Base-by-base conservation (phyloP, 2,113 vertebrate species). In the Cavia porcellus region DNA sequence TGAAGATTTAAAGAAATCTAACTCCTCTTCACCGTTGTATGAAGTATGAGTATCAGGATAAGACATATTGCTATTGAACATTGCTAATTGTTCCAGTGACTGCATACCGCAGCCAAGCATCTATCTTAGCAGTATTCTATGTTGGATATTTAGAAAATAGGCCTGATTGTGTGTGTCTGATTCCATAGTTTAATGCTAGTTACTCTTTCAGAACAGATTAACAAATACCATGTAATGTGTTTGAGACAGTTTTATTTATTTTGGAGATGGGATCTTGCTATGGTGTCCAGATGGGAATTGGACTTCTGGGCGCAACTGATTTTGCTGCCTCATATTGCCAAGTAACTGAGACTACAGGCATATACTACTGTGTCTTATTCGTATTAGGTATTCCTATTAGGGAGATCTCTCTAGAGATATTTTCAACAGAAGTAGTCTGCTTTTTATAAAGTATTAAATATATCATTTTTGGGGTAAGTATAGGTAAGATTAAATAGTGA, bases 361-460 rank as follows among this genome's bases (percentile, higher is more conserved):
- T 25, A 47, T 2, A 13, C 10, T 77, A 25, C 22, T 20, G 10
- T 74, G 7, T 38, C 22, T 38, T 75, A 45, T 75, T 75, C 38
- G 42, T 77, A 45, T 45, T 77, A 25, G 42, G 42, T 38, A 38
- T 75, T 75, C 38, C 74, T 77, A 45, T 45, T 77, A 25, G 42
- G 42, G 25, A 95, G 62, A 79, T 75, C 83, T 92, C 19, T 59
- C 0, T 28, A 57, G 86, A 92, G 42, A 80, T 10, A 14, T 50
- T 94, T 95, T 55, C 57, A 68, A 11, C 47, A 68, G 55, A 89
- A 86, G 93, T 12, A 32, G 13, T 66, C 14, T 93, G 42, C 81
- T 96, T 91, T 92, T 81, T 86, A 83, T 17, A 81, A 85, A 93
- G 3, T 80, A 77, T 50, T 64, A 85, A 90, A 80, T 62, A 61